These are phyloP conservation scores for Otus sunia DNA, from an alignment of 2,113 vertebrate species.

Conservation along the genomic window DNA sequence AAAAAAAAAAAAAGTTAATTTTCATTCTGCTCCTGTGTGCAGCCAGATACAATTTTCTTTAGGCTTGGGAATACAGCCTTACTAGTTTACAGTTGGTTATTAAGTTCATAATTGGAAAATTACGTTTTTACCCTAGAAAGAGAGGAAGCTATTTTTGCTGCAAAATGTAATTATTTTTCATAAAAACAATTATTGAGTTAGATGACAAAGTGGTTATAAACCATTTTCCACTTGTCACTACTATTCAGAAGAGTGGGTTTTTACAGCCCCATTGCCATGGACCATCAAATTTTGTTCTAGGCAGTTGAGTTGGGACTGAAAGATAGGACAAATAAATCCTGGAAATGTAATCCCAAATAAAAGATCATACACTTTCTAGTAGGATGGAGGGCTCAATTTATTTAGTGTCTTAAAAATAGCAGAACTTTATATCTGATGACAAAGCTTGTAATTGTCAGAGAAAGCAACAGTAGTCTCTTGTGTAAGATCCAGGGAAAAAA, in stretches of 20 bases:
- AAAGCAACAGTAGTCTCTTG: not conserved
- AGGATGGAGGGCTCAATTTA: constrained; percentile 16
- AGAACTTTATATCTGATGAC: constrained; percentile 18
- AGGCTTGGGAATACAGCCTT: constrained; percentile 11
- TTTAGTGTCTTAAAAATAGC: constrained; percentile 24
- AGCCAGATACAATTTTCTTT: constrained; percentile 21
- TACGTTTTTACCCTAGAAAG: constrained; percentile 27
- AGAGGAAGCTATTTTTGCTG: constrained; percentile 48
- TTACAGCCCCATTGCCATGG: not conserved
- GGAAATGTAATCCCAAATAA: not conserved
- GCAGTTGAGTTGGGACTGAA: not conserved
- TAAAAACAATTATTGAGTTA: constrained; percentile 22
- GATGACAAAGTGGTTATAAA: constrained; percentile 5
- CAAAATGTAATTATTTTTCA: constrained; percentile 52
- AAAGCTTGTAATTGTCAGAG: constrained; percentile 28
- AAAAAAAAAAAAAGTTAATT: not conserved
- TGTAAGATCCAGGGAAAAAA: not conserved
- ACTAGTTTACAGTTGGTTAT: constrained; percentile 36
- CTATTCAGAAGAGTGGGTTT: not conserved
- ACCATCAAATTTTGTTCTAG: constrained; percentile 15
- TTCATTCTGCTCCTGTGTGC: not conserved
- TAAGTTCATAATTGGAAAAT: constrained; percentile 42
- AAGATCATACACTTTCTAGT: not conserved
- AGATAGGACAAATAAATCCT: constrained; percentile 21
- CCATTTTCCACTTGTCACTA: constrained; percentile 31